phyloP scores from a whole-genome alignment of 2,888 invertebrate genomes.

The Macroteleia sp. region DNA sequence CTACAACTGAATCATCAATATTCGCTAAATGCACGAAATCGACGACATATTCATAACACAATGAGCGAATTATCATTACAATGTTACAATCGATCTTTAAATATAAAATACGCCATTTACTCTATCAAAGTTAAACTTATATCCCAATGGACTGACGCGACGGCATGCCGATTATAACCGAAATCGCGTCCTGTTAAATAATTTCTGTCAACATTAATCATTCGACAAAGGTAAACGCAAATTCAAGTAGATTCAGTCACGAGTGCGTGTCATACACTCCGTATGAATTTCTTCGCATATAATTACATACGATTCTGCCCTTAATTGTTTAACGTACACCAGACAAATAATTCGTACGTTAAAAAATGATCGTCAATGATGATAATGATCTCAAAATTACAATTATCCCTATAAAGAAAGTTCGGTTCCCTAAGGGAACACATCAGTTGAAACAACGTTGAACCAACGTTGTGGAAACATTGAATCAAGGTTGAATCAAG shows the following conservation, averaged over 20 bases:
- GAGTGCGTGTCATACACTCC: slow-evolving; percentile 40
- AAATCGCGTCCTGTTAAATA: slow-evolving; percentile 43
- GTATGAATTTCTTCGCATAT: slow-evolving; percentile 13
- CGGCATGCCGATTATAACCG: slow-evolving; percentile 50
- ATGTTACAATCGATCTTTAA: slow-evolving; percentile 60
- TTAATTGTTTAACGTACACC: slow-evolving; percentile 7
- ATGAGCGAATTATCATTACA: slow-evolving; percentile 57
- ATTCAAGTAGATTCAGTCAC: slow-evolving; percentile 46
- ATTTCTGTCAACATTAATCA: slow-evolving; percentile 46
- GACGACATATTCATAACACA: slow-evolving; percentile 55
- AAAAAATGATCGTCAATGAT: slow-evolving; percentile 15
- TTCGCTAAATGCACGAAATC: slow-evolving; percentile 58
- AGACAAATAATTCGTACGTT: slow-evolving; percentile 13
- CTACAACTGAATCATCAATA: slow-evolving; percentile 56
- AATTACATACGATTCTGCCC: slow-evolving; percentile 24
- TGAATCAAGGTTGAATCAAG: no score
- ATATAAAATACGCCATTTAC: slow-evolving; percentile 62
- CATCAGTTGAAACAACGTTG: no score
- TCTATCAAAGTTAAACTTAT: slow-evolving; percentile 56
- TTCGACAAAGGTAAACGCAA: slow-evolving; percentile 37
- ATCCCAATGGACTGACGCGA: slow-evolving; percentile 54
- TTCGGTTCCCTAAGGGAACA: no score
- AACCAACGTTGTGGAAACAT: no score
- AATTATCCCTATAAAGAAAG: not conserved
- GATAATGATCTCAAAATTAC: slow-evolving; percentile 13